Evolutionary conservation across 2,888 invertebrate genomes (phyloP).

Genomic region (Tenthredo amoena): DNA sequence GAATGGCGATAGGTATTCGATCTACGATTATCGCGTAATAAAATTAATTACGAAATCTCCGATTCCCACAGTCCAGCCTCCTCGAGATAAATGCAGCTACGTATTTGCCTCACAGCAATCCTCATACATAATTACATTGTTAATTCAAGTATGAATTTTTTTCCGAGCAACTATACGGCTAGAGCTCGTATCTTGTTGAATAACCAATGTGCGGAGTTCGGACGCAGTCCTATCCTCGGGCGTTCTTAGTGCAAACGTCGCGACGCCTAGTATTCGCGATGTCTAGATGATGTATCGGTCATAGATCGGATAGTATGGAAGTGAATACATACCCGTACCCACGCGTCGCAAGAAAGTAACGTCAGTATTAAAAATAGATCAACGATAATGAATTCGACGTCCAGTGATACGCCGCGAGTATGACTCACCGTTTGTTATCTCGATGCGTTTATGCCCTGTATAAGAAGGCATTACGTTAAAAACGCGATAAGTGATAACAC

Average conservation of each 20-base stretch:
- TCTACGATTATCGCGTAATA: too few relatives aligned
- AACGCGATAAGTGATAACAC: constrained; percentile 10
- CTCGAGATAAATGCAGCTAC: neutral
- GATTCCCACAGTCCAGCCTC: neutral
- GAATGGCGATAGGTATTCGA: too few relatives aligned
- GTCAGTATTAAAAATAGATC: constrained; percentile 29
- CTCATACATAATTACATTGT: neutral
- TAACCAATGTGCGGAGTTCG: neutral
- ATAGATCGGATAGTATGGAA: neutral
- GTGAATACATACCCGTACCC: neutral
- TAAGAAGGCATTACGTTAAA: neutral
- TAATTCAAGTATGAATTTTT: neutral
- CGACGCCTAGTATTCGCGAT: neutral
- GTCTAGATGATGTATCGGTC: neutral
- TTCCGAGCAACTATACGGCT: neutral
- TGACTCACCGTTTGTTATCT: constrained; percentile 23
- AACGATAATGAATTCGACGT: constrained; percentile 23
- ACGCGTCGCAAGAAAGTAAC: neutral
- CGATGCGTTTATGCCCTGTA: neutral
- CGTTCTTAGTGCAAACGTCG: neutral
- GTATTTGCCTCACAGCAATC: neutral
- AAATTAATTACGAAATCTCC: too few relatives aligned
- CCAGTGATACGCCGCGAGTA: neutral
- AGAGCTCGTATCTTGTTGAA: neutral
- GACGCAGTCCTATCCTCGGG: neutral